Evolutionary conservation across 1,140 invertebrate species (phyloP).

Genomic region (Andrena cerasifolii): DNA sequence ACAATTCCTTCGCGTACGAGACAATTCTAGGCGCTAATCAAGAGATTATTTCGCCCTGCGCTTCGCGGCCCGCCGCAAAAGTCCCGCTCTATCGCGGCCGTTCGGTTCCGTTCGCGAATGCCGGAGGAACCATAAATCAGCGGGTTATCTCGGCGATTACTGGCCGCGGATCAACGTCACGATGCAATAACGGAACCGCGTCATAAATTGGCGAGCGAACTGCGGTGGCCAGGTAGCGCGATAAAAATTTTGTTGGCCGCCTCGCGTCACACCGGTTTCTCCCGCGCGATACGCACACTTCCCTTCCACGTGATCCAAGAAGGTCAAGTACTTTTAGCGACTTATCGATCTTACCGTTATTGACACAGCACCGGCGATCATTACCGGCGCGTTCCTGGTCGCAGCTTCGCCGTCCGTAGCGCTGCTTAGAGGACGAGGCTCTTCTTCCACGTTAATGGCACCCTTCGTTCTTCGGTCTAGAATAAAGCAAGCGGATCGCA

Average conservation of each 20-base stretch:
- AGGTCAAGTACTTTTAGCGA: constrained; percentile 36
- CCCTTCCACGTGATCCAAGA: constrained; percentile 20
- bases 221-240: constrained; percentile 13
- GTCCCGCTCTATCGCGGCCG: not conserved
- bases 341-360: constrained; percentile 5
- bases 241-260: constrained; percentile 39
- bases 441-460: not conserved
- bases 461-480: constrained; percentile 5
- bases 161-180: constrained; percentile 40
- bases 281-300: constrained; percentile 19
- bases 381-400: not conserved
- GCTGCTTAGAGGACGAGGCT: no score
- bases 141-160: constrained; percentile 22
- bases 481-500: not conserved
- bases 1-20: not conserved
- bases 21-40: no score
- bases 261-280: constrained; percentile 43
- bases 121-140: constrained; percentile 3
- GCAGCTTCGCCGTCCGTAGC: not conserved
- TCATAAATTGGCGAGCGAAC: constrained; percentile 43
- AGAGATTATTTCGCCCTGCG: no score
- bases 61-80: not conserved
- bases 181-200: constrained; percentile 51
- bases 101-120: constrained; percentile 20
- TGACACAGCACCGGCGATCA: not conserved